Evolutionary conservation across 2,888 invertebrate species (phyloP).

Genomic region (Ectemnius lituratus): DNA sequence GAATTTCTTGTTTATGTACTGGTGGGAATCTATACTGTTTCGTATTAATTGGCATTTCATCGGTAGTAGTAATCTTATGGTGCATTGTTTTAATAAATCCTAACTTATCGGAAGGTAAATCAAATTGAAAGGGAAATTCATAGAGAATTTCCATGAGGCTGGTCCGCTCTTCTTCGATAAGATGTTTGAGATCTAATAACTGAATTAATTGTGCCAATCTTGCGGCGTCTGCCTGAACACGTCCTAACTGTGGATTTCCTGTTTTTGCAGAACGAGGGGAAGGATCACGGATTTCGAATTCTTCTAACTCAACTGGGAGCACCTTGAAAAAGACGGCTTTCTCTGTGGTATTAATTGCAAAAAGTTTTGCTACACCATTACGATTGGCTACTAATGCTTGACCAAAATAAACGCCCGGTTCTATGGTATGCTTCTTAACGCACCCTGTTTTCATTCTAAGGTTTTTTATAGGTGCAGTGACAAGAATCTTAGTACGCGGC

Average conservation of each 20-base stretch:
- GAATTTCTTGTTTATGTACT: not conserved
- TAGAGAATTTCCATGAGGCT: not conserved
- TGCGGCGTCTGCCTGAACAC: not conserved
- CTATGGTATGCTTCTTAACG: not conserved
- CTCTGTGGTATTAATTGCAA: not conserved
- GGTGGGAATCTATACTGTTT: not conserved
- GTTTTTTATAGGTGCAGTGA: not conserved
- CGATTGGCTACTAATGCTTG: not conserved
- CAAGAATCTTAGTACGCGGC: not conserved
- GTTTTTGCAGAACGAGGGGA: not conserved
- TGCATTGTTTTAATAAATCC: not conserved
- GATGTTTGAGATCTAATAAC: not conserved
- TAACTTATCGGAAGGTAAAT: not conserved
- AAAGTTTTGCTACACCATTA: not conserved
- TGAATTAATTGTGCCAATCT: not conserved
- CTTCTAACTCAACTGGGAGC: not conserved
- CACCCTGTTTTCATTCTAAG: not conserved
- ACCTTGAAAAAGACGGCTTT: not conserved
- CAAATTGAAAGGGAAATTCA: not conserved
- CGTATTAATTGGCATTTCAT: not conserved
- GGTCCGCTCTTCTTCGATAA: not conserved
- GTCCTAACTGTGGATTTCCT: not conserved
- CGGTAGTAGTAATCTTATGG: not conserved
- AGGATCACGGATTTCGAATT: not conserved
- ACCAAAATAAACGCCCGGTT: not conserved